Conservation (phyloP, 2,113 vertebrate species). For the Istiophorus platypterus region DNA sequence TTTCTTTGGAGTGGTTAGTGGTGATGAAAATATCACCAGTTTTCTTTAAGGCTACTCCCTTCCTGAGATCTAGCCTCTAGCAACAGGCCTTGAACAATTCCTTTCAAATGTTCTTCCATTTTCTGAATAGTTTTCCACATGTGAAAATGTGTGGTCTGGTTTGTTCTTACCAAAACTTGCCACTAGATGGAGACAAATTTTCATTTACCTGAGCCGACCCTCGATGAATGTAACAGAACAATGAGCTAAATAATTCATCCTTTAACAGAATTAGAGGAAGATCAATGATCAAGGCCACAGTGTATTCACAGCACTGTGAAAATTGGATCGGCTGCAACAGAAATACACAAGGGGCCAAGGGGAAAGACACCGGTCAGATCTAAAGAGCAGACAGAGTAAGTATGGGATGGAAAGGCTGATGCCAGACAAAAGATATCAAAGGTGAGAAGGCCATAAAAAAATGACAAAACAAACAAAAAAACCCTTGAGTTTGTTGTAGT, state of each 20-base stretch:
- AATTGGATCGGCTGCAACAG: background rate
- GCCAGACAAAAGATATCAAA: background rate
- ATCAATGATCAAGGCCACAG: background rate
- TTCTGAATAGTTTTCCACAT: conserved; percentile 1
- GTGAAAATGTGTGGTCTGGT: background rate
- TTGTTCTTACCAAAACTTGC: conserved; percentile 1
- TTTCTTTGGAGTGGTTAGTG: background rate
- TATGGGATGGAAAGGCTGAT: background rate
- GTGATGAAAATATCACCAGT: background rate
- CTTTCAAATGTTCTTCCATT: background rate
- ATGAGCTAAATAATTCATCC: conserved; percentile 43
- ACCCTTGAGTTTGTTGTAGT: background rate
- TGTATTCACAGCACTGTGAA: conserved; percentile 24
- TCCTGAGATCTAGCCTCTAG: background rate
- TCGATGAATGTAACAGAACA: conserved; percentile 1
- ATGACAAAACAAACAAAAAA: no score
- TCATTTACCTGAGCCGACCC: conserved; percentile 17
- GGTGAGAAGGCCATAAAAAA: background rate
- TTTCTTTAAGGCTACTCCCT: background rate
- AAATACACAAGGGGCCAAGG: background rate
- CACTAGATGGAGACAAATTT: conserved; percentile 77
- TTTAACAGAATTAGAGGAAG: background rate
- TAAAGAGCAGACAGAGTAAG: background rate
- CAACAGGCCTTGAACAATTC: background rate
- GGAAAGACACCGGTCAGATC: background rate